Evolutionary conservation across 1,140 invertebrate species (phyloP).

Genomic region (Orchestia grillus): DNA sequence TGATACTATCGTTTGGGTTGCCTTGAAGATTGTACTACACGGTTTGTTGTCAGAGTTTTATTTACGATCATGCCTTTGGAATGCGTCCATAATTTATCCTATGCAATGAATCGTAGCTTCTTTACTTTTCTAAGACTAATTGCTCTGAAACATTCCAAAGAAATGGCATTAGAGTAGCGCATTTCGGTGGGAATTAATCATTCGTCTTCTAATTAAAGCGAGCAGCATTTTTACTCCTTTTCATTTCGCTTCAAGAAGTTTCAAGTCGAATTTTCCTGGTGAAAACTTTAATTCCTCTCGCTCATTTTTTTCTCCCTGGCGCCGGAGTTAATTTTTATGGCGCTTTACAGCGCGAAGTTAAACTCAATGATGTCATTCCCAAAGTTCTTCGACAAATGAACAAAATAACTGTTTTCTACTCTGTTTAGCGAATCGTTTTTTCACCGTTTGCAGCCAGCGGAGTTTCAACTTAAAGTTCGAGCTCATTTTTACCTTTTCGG

Average conservation of each 20-base stretch:
- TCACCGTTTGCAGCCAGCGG: not conserved
- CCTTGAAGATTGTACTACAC: too few species aligned
- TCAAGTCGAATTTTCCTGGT: not conserved
- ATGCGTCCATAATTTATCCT: not conserved
- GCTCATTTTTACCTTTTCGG: not conserved
- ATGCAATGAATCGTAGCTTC: not conserved
- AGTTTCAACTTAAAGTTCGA: not conserved
- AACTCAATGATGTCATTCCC: conserved; percentile 1
- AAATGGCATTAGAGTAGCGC: not conserved
- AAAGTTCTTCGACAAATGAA: not conserved
- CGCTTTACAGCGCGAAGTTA: not conserved
- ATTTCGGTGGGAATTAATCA: not conserved
- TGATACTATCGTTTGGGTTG: not conserved
- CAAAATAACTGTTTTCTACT: not conserved
- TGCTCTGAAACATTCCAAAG: not conserved
- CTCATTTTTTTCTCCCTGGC: not conserved
- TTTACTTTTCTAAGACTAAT: not conserved
- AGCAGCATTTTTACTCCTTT: not conserved
- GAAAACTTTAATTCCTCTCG: not conserved
- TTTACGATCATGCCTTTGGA: not conserved
- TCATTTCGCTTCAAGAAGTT: not conserved
- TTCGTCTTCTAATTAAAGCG: not conserved
- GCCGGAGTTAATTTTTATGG: not conserved
- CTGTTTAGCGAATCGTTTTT: not conserved
- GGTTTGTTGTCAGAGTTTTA: too few species aligned